These are phyloP conservation scores for Eupithecia vulgata DNA, from an alignment of 2,888 invertebrate species.

Conservation along the genomic window DNA sequence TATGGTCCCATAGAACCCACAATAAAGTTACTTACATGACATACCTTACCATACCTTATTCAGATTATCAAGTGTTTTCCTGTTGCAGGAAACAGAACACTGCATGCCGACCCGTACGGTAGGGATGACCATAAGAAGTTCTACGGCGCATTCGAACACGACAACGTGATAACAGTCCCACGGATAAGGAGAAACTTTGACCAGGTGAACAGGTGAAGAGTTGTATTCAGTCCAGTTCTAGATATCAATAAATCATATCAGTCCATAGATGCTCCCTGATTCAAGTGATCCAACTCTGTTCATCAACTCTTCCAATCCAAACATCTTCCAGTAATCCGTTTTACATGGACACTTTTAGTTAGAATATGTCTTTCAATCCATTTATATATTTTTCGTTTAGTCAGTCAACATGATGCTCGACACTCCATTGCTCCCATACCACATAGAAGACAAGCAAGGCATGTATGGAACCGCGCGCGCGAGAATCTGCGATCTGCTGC, in stretches of 20 bases:
- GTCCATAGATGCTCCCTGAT: too few species aligned
- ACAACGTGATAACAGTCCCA: constrained; percentile 58
- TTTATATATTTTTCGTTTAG: neutral
- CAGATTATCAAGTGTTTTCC: neutral
- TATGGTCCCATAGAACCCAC: too few species aligned
- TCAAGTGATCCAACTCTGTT: too few species aligned
- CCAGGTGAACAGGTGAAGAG: constrained; percentile 79
- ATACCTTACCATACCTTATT: neutral
- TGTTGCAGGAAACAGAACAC: constrained; percentile 64
- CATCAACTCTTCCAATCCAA: too few species aligned
- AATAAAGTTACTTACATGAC: too few species aligned
- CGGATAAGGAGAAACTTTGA: constrained; percentile 65
- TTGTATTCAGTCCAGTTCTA: neutral
- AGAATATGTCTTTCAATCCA: neutral
- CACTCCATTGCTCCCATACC: constrained; percentile 60
- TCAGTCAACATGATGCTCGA: constrained; percentile 17
- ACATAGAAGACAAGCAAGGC: constrained; percentile 56
- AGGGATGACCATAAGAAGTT: constrained; percentile 55
- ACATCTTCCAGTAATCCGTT: neutral
- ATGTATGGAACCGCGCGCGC: constrained; percentile 62
- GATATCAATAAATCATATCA: neutral
- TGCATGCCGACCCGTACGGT: constrained; percentile 74
- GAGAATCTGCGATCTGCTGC: constrained; percentile 75
- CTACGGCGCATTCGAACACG: constrained; percentile 68
- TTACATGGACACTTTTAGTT: neutral